These are phyloP conservation scores for Macropus fuliginosus DNA, from an alignment of 2,797 vertebrate species.

Conservation along the genomic window DNA sequence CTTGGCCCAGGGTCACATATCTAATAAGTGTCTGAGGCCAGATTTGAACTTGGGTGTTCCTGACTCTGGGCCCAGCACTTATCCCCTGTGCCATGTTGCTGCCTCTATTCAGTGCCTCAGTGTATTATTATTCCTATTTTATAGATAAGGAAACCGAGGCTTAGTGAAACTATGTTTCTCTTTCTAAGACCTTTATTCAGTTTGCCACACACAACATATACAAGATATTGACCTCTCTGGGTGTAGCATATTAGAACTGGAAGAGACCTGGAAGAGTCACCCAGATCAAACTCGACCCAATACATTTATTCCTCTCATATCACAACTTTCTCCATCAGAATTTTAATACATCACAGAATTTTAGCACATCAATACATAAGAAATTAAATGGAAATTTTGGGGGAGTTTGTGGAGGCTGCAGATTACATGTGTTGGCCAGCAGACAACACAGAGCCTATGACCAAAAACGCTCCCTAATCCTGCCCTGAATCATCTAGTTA, in stretches of 20 bases:
- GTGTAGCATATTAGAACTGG: background rate
- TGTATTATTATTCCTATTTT: slow-evolving; percentile 31
- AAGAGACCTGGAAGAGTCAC: background rate
- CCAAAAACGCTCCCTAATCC: background rate
- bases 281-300: background rate
- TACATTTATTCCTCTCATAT: background rate
- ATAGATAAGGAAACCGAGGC: background rate
- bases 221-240: background rate
- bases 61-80: background rate
- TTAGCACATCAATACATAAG: no score
- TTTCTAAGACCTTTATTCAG: background rate
- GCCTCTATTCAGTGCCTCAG: background rate
- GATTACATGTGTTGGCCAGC: background rate
- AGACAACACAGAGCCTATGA: background rate
- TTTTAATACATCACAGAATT: no score
- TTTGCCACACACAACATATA: background rate
- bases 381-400: no score
- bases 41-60: background rate
- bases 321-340: no score
- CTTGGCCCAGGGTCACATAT: background rate
- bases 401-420: background rate
- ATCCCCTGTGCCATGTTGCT: background rate
- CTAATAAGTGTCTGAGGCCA: background rate
- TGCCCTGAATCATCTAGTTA: no score
- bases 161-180: background rate